A percentile compares a stretch with the other conserved stretches of the same genome.
Evolutionary conservation across 2,888 invertebrate genomes (phyloP).

Genomic region (Acleris emargana): DNA sequence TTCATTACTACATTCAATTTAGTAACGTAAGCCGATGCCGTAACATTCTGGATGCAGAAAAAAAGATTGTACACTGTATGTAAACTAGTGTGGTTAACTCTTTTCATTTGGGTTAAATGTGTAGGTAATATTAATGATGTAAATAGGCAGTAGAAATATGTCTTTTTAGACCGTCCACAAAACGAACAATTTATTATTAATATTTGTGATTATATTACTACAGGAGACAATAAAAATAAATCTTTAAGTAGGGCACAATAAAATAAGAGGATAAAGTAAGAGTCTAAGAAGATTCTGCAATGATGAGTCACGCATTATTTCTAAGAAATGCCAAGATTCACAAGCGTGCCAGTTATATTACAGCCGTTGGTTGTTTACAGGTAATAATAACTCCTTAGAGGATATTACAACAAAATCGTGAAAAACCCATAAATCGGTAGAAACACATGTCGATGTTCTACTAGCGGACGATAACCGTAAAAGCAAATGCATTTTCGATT

Average conservation of each 20-base stretch:
- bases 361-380: neutral
- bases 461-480: conserved; percentile 24
- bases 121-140: neutral
- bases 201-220: neutral
- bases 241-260: neutral
- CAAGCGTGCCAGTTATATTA: neutral
- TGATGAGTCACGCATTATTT: neutral
- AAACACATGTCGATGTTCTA: conserved; percentile 17
- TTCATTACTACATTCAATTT: conserved; percentile 29
- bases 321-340: neutral
- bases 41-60: conserved; percentile 25
- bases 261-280: conserved; percentile 1
- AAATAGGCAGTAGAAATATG: neutral
- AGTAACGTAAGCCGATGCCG: conserved; percentile 25
- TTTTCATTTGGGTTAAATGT: neutral
- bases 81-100: conserved; percentile 1
- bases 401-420: neutral
- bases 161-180: neutral
- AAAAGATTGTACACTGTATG: neutral
- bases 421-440: conserved; percentile 2
- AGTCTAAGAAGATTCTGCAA: neutral
- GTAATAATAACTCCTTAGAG: neutral
- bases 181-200: neutral
- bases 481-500: conserved; percentile 39
- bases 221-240: too few species aligned